Evolutionary conservation across 2,797 vertebrate species (phyloP), one percentile per base, ranked within the genome.

Genomic region (Diglossa cyanea): DNA sequence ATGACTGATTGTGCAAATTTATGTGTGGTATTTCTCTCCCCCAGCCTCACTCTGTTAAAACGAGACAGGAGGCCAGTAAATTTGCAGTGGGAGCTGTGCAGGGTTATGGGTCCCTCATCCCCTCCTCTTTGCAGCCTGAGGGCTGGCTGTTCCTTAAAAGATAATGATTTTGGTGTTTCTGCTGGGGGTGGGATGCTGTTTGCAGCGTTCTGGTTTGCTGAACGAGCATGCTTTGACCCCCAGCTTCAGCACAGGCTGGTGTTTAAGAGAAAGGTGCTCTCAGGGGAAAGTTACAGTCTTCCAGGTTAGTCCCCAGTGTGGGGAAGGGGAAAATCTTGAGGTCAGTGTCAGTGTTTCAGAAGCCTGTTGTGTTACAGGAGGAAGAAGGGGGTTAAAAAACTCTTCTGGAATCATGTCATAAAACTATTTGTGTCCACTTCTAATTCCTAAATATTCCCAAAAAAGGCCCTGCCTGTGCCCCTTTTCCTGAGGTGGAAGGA

Each of bases 1-100:
- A 85, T 96, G 97, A 97, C 96, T 96, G 96, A 97, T 73, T 90
- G 98, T 97, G 97, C 95, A 67, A 98, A 98, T 98, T 98, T 98
- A 98, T 95, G 96, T 91, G 95, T 88, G 91, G 94, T 93, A 96
- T 96, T 97, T 95, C 78, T 95, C 91, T 92, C 87, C 91, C 78
- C 90, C 92, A 81, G 6, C 44, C 82, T 94, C 30, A 5, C 84
- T 95, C 23, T 57, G 87, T 89, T 57, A 70, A 70, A 93, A 87
- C 1, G 37, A 95, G 93, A 92, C 92, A 81, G 90, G 90, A 95
- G 94, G 93, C 88, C 78, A 82, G 94, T 90, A 85, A 93, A 95
- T 94, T 65, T 95, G 85, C 78, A 88, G 57, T 37, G 73, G 73
- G 89, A 94, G 80, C 80, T 67, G 67, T 51, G 83, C 63, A 89